Base-by-base conservation (phyloP, 2,113 vertebrate genomes). In the Tamias sibiricus region DNA sequence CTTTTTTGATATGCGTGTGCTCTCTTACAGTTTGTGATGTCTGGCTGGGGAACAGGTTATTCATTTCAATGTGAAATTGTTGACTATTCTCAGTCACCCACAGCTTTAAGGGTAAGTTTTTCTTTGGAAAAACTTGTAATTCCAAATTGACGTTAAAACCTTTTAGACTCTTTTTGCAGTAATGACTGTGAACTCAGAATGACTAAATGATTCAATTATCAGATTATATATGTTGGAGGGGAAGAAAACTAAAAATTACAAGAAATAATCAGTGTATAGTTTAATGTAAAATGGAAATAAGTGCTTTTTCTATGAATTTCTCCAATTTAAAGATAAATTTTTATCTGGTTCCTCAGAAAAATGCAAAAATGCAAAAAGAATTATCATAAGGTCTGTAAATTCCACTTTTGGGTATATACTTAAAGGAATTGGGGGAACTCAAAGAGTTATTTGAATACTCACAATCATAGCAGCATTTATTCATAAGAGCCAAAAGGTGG, bases 11-110 rank as follows among this genome's bases (percentile, higher is more conserved):
- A 42, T 90, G 47, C 32, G 4, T 85, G 91, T 96, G 68, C 57
- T 98, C 28, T 97, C 32, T 83, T 97, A 74, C 91, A 99, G 99
- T 99, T 99, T 98, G 98, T 99, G 93, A 99, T 99, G 99, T 99
- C 99, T 0, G 99, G 99, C 92, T 99, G 99, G 99, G 99, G 99
- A 75, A 99, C 99, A 0, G 99, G 99, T 19, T 99, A 99, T 97
- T 99, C 99, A 0, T 99, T 99, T 96, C 98, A 57, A 17, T 99
- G 99, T n/a, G 99, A 99, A 94, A 92, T 99, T 0, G 99, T 99
- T 77, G 99, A 99, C 98, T 99, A 99, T 98, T 99, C 99, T 0
- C 98, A 94, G 9, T 99, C 99, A 0, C 99, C 99, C 0, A 98
- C 98, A 98, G 99, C 98, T 35, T 12, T 99, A 76, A 99, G 99